Conservation (phyloP, 1,140 invertebrate species). For the Brachionus angularis region DNA sequence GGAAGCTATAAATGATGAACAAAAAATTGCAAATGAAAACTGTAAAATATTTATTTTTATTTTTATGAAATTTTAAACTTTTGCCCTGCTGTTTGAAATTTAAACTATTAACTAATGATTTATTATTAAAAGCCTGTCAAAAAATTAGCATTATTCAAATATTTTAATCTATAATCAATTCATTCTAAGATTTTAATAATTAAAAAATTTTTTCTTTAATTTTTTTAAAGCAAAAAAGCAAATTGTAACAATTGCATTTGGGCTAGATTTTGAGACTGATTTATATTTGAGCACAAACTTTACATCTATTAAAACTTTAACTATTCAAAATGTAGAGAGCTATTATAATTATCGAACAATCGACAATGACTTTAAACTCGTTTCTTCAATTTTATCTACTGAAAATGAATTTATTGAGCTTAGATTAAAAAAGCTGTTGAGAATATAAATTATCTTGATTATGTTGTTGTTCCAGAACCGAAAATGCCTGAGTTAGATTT, state of each 20-base stretch:
- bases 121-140: no score
- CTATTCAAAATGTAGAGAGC: constrained; percentile 25
- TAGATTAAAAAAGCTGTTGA: not conserved
- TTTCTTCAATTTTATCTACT: constrained; percentile 3
- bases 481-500: not conserved
- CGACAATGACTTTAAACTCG: constrained; percentile 15
- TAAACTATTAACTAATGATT: no score
- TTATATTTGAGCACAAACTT: not conserved
- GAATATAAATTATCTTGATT: not conserved
- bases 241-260: constrained; percentile 4
- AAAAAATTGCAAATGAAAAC: constrained; percentile 13
- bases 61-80: not conserved
- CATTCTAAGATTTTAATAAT: not conserved
- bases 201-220: constrained; percentile 2
- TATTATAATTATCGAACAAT: constrained; percentile 21
- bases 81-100: not conserved
- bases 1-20: constrained; percentile 11
- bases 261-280: not conserved
- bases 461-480: not conserved
- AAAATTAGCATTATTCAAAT: not conserved
- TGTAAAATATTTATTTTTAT: constrained; percentile 7
- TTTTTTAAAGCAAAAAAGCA: constrained; percentile 15
- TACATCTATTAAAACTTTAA: not conserved
- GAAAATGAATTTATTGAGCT: constrained; percentile 22
- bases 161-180: not conserved